phyloP scores from a whole-genome alignment of 2,888 invertebrate species.

The Bombylius discolor region DNA sequence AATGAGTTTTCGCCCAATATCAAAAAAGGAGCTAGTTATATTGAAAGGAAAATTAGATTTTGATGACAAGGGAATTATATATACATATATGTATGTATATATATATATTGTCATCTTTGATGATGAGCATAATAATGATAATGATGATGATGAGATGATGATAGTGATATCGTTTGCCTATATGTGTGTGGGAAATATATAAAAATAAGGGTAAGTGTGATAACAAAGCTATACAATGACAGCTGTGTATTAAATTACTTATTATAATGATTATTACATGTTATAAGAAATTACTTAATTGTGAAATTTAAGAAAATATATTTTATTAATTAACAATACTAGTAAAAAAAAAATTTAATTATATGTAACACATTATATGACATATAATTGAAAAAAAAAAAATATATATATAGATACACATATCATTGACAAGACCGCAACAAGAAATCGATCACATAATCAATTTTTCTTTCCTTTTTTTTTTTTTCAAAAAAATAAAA shows the following conservation, averaged over 20 bases:
- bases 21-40: background rate
- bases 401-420: too few relatives aligned
- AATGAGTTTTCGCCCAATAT: background rate
- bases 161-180: background rate
- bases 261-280: background rate
- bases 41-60: conserved; percentile 27
- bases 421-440: too few relatives aligned
- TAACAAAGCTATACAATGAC: conserved; percentile 23
- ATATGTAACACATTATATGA: too few relatives aligned
- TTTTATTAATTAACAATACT: conserved; percentile 7
- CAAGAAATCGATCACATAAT: too few relatives aligned
- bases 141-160: background rate
- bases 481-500: too few relatives aligned
- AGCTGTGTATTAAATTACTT: conserved; percentile 38
- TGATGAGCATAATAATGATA: background rate
- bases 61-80: conserved; percentile 35
- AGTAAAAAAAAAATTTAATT: background rate
- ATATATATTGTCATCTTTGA: background rate
- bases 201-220: conserved; percentile 19
- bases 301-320: background rate
- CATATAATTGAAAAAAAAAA: too few relatives aligned
- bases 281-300: background rate
- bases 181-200: background rate
- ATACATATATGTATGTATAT: conserved; percentile 19
- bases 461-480: too few relatives aligned